phyloP scores from a whole-genome alignment of 1,140 invertebrate genomes.

The Drosophila ogumai region DNA sequence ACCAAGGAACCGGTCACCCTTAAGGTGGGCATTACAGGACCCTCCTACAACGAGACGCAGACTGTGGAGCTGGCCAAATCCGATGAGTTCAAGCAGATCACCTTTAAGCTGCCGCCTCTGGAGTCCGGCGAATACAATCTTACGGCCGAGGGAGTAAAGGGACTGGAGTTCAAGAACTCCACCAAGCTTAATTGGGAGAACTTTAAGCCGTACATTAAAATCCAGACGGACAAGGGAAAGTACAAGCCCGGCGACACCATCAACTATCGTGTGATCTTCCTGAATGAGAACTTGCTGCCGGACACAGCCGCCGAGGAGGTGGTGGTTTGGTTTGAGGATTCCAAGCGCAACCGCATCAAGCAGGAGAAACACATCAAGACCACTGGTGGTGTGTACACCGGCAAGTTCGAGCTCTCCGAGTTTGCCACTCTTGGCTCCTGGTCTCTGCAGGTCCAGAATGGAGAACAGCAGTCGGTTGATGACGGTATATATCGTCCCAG shows the following conservation, averaged over 20 bases:
- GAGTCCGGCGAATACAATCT: conserved; percentile 92
- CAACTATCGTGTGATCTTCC: conserved; percentile 93
- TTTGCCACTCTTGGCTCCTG: conserved; percentile 95
- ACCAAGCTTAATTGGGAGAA: conserved; percentile 95
- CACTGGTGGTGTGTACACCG: conserved; percentile 90
- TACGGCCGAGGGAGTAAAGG: conserved; percentile 89
- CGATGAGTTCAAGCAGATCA: conserved; percentile 89
- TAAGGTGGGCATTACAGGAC: conserved; percentile 90
- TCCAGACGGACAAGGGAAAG: conserved; percentile 97
- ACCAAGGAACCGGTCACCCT: conserved; percentile 88
- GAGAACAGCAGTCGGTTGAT: not conserved
- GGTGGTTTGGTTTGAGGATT: conserved; percentile 70
- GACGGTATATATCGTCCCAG: not conserved
- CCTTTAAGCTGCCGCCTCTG: conserved; percentile 91
- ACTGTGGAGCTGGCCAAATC: conserved; percentile 88
- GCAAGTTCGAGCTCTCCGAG: conserved; percentile 91
- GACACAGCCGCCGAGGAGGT: conserved; percentile 90
- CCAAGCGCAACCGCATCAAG: conserved; percentile 87
- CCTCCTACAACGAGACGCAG: conserved; percentile 89
- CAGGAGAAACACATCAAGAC: conserved; percentile 91
- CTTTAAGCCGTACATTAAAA: conserved; percentile 89
- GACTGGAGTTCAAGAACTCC: conserved; percentile 95
- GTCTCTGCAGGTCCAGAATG: conserved; percentile 86
- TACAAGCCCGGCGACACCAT: conserved; percentile 95
- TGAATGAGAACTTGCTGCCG: conserved; percentile 91